Base-by-base conservation (phyloP, 2,888 invertebrate genomes). In the Digitonthophagus gazella region DNA sequence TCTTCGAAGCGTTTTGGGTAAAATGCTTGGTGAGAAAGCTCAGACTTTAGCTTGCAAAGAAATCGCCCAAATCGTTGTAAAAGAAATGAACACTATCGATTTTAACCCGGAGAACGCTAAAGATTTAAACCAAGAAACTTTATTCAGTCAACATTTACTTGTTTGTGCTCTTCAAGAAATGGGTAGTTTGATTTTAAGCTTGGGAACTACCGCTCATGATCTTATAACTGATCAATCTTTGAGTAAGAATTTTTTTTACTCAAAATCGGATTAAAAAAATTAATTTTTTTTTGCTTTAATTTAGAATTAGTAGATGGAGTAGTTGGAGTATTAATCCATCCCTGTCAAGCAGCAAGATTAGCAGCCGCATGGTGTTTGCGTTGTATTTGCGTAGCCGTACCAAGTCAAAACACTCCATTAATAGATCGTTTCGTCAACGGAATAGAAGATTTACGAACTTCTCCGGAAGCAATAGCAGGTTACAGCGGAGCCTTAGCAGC, bases 1-100 rank as follows among this genome's bases (percentile, higher is more conserved):
- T 74, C 85, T 98, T 67, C 89, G 97, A 64, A 93, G 95, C 71
- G 91, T 96, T 0, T 87, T 98, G 54, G 97, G 98, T 0, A 93
- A 95, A 81, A 91, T 98, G 89, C 86, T 99, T 16, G 95, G 97
- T 0, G 99, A 99, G 84, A 97, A 97, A 77, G 97, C 98, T 5
- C 99, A 99, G 83, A 91, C 95, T 22, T 93, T 95, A 0, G 98
- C 98, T 0, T 95, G 96, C 79, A 95, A 96, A 79, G 97, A 98
- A 83, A 91, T 99, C 67, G 92, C 96, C 73, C 92, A 93, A 74
- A 91, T 97, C 67, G 91, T 98, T 67, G 89, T 93, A 57, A 95
- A 96, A 78, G 96, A 97, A 84, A 97, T 97, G 95, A 96, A 95
- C 84, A 92, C 93, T 3, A 95, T 96, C 73, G 95, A 95, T 82